Percentiles rank a stretch among this genome's conserved stretches.
phyloP scores from a whole-genome alignment of 2,113 vertebrate species.

The Hippocampus barbouri region DNA sequence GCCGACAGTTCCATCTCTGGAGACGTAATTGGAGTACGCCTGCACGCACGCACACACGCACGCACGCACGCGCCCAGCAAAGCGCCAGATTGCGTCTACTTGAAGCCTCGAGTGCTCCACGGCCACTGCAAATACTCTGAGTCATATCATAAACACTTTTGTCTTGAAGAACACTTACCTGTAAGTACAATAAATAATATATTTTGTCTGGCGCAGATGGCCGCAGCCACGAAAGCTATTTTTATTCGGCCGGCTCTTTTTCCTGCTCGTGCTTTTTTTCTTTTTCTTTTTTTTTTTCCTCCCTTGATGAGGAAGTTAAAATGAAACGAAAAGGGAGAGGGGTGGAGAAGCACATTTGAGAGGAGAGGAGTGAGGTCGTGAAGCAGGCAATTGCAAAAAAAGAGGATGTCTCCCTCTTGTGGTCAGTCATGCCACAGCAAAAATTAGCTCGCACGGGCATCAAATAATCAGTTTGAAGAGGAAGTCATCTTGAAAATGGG shows the following conservation, averaged over 20 bases:
- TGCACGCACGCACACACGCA: not conserved
- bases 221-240: slow-evolving; percentile 11
- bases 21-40: not conserved
- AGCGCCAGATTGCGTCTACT: slow-evolving; percentile 4
- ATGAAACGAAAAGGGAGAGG: slow-evolving; percentile 18
- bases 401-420: slow-evolving; percentile 62
- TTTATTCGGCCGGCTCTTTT: slow-evolving; percentile 10
- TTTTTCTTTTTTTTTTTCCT: not conserved
- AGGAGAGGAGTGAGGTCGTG: not conserved
- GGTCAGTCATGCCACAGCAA: slow-evolving; percentile 8
- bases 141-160: slow-evolving; percentile 20
- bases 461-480: not conserved
- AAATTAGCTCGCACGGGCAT: not conserved
- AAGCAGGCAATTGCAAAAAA: slow-evolving; percentile 15
- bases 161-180: slow-evolving; percentile 12
- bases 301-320: slow-evolving; percentile 14
- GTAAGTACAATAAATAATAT: slow-evolving; percentile 8
- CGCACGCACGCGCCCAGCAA: not conserved
- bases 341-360: not conserved
- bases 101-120: slow-evolving; percentile 12
- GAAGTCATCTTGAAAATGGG: not conserved
- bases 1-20: too few relatives aligned
- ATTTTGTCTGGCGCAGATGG: slow-evolving; percentile 12
- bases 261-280: not conserved
- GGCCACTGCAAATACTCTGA: not conserved